Evolutionary conservation across 2,888 invertebrate species (phyloP).

Genomic region (Papilio gigon): DNA sequence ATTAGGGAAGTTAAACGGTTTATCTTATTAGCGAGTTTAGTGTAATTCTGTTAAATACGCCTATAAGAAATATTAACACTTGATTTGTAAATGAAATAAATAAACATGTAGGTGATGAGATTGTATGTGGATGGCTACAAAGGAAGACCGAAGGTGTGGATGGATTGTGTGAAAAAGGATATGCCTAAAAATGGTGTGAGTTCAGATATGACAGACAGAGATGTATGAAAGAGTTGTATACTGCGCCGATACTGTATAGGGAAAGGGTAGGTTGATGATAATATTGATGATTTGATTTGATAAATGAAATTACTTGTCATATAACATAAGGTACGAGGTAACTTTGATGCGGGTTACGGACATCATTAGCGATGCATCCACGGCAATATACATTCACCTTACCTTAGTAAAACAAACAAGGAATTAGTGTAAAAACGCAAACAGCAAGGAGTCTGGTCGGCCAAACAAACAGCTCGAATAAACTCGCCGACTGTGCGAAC

Average conservation of each 20-base stretch:
- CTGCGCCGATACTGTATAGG: too few relatives aligned
- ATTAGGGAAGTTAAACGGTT: constrained; percentile 41
- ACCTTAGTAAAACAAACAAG: constrained; percentile 39
- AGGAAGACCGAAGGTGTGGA: too few relatives aligned
- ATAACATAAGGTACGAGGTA: neutral
- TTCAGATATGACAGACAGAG: too few relatives aligned
- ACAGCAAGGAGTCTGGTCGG: constrained; percentile 41
- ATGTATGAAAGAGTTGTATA: too few relatives aligned
- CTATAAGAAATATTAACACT: constrained; percentile 20
- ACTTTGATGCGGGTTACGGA: neutral
- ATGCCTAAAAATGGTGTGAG: too few relatives aligned
- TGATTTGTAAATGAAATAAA: neutral
- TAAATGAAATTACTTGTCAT: too few relatives aligned
- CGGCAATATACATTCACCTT: constrained; percentile 9
- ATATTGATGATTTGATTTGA: too few relatives aligned
- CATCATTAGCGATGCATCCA: constrained; percentile 30
- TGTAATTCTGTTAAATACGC: constrained; percentile 17
- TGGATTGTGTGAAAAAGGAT: too few relatives aligned
- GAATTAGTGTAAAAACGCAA: constrained; percentile 49
- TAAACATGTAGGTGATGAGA: too few relatives aligned
- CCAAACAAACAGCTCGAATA: constrained; percentile 47
- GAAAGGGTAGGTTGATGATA: too few relatives aligned
- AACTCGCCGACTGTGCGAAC: constrained; percentile 62
- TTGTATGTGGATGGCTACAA: too few relatives aligned
- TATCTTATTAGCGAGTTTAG: constrained; percentile 39